Evolutionary conservation across 1,140 invertebrate species (phyloP), one percentile per base, ranked within the genome.

Genomic region (Arctopsyche grandis): DNA sequence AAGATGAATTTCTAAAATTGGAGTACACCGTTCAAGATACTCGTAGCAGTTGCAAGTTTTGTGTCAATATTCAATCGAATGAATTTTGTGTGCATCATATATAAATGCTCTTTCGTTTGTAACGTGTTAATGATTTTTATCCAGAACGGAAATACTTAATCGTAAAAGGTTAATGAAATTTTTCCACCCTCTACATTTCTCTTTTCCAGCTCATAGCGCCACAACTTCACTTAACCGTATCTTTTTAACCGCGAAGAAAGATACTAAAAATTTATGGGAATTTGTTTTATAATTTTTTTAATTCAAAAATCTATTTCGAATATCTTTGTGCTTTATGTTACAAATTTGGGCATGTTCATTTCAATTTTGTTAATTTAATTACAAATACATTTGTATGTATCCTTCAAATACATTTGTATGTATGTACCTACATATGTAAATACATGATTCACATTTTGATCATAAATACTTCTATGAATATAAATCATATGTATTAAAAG

Each of bases 151-250:
- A 79, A 43, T 66, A 66, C 78, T 74, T 74, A 79, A 79, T 79
- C 78, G 69, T 66, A 66, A 75, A 74, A 74, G 69, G 69, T 79
- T 74, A 79, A 79, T 79, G 78, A 75, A 79, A 79, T 74, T 74
- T 79, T 79, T 60, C 43, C 14, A 26, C 38, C 63, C 77, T 52
- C 56, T 60, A 26, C 69, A 44, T 78, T 60, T 78, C 77, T 60
- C 26, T 74, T 74, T 74, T 74, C 71, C 71, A 74, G 14, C 71
- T 74, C 71, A 74, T 74, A 26, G 46, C 71, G 4, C 22, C 24
- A 66, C 63, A 66, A 66, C 63, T 66, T 66, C 19, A 52, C 48
- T 52, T 22, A 66, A 12, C 21, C 24, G 10, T 66, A 24, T 66
- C 63, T 66, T 66, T 24, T 24, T 66, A 10, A 66, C 63, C 63